phyloP scores from a whole-genome alignment of 2,797 vertebrate species.

The Acipenser ruthenus region DNA sequence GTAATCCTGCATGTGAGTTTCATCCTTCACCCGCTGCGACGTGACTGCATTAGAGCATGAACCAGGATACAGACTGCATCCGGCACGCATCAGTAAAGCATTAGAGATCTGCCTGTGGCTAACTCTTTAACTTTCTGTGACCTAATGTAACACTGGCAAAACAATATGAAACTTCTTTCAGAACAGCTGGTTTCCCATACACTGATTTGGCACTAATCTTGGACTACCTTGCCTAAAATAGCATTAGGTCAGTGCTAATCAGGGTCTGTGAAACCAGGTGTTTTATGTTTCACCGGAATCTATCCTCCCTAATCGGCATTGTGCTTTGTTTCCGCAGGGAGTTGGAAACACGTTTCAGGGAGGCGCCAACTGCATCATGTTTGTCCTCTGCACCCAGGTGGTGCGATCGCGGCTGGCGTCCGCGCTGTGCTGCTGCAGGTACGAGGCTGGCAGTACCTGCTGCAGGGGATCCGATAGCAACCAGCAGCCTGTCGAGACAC shows the following conservation, averaged over 20 bases:
- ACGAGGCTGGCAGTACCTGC: neutral
- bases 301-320: neutral
- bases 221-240: neutral
- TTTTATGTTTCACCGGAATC: neutral
- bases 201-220: no score
- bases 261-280: neutral
- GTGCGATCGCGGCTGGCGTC: conserved; percentile 64
- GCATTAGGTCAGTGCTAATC: neutral
- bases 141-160: no score
- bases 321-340: conserved; percentile 56
- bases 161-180: no score
- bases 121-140: no score
- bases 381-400: conserved; percentile 72
- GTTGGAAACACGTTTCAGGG: conserved; percentile 93
- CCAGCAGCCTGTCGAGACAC: neutral
- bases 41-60: no score
- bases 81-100: no score
- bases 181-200: no score
- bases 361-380: conserved; percentile 92
- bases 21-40: accelerated
- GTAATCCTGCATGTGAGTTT: conserved; percentile 82
- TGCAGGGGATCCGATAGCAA: neutral
- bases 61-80: no score
- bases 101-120: no score
- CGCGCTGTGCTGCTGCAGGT: conserved; percentile 38